Conservation (phyloP, 2,113 vertebrate genomes). For the Setophaga coronata region DNA sequence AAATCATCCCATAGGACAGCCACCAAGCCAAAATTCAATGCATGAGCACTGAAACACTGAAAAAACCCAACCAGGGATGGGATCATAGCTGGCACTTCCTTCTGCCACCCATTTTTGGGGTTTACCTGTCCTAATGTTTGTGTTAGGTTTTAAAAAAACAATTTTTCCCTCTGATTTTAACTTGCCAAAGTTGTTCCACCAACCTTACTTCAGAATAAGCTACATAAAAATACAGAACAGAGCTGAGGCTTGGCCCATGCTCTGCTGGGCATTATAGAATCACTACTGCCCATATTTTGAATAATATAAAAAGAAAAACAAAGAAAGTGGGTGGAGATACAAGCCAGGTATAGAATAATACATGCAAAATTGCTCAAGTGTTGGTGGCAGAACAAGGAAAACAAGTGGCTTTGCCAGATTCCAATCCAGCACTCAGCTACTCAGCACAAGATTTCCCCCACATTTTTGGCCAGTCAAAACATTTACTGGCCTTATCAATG, state of each 20-base stretch:
- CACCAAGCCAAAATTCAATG: background rate
- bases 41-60: background rate
- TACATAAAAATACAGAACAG: background rate
- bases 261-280: background rate
- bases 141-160: background rate
- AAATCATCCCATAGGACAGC: background rate
- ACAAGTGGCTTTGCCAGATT: background rate
- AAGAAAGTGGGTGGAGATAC: background rate
- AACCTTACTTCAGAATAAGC: background rate
- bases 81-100: background rate
- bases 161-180: background rate
- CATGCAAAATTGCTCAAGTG: background rate
- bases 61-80: background rate
- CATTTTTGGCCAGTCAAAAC: background rate
- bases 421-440: background rate
- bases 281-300: background rate
- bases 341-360: background rate
- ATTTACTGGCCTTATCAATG: background rate
- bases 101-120: background rate
- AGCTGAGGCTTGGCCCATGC: background rate
- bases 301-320: background rate
- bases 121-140: background rate
- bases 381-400: slow-evolving; percentile 2
- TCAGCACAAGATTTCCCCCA: background rate
- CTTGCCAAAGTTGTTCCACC: background rate